Percentiles rank a stretch among this genome's conserved stretches.
Conservation (phyloP, 2,888 invertebrate species). For the Drosophila anceps region DNA sequence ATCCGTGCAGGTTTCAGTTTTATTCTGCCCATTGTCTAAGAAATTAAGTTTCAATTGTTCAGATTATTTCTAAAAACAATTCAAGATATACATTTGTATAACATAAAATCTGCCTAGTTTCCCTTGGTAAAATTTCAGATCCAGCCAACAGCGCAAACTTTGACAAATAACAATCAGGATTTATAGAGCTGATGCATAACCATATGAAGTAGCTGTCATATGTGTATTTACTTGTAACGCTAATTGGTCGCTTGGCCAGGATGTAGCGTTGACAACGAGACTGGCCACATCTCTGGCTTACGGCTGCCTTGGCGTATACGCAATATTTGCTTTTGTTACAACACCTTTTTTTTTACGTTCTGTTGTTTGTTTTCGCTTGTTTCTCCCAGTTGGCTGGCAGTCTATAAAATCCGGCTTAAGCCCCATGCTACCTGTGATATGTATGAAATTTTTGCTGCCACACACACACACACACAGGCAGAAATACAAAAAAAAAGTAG, state of each 20-base stretch:
- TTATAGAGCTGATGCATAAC: background rate
- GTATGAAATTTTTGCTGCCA: constrained; percentile 71
- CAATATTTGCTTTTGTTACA: constrained; percentile 66
- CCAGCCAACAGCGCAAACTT: no score
- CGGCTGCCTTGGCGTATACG: constrained; percentile 66
- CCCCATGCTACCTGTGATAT: constrained; percentile 72
- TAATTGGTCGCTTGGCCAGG: constrained; percentile 64
- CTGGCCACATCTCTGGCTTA: constrained; percentile 46
- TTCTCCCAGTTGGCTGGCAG: constrained; percentile 32
- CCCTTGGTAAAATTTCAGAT: background rate
- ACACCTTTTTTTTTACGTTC: constrained; percentile 31
- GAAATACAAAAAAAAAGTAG: constrained; percentile 49
- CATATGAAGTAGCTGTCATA: constrained; percentile 29
- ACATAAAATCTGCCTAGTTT: background rate
- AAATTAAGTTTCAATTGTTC: no score
- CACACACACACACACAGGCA: constrained; percentile 47
- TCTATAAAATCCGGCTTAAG: constrained; percentile 79
- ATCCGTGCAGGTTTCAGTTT: no score
- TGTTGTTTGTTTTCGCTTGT: constrained; percentile 9
- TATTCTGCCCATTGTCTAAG: no score
- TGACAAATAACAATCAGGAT: background rate
- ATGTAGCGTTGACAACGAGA: constrained; percentile 64
- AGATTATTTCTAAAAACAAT: no score
- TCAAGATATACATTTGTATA: no score
- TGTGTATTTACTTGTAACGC: constrained; percentile 43